Percentiles rank a stretch among this genome's conserved stretches.
Conservation (phyloP, 2,888 invertebrate species). For the Chalcis sispes region DNA sequence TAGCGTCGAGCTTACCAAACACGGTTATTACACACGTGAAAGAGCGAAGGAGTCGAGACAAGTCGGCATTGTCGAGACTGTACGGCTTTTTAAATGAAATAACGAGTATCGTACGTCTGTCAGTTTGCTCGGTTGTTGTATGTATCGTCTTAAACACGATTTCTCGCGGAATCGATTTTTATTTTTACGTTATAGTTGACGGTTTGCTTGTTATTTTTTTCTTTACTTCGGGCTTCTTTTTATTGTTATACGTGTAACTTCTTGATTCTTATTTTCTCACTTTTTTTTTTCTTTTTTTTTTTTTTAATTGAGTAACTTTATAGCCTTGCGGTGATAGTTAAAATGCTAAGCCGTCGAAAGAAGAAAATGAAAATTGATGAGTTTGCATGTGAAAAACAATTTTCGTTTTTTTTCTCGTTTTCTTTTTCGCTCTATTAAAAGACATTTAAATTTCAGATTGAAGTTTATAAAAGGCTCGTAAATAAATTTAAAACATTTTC, state of each 20-base stretch:
- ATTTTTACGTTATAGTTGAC: not conserved
- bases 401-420: too few relatives aligned
- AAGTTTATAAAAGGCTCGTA: too few relatives aligned
- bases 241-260: constrained; percentile 2
- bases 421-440: too few relatives aligned
- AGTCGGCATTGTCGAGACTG: too few relatives aligned
- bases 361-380: too few relatives aligned
- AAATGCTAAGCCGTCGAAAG: not conserved
- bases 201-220: not conserved
- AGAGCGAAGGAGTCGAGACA: not conserved
- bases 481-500: too few relatives aligned
- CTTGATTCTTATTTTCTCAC: constrained; percentile 45
- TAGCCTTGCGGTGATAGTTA: not conserved
- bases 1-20: not conserved
- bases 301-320: too few relatives aligned
- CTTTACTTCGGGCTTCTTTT: not conserved
- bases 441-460: too few relatives aligned
- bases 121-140: constrained; percentile 8
- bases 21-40: constrained; percentile 3
- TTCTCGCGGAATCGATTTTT: constrained; percentile 26
- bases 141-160: not conserved
- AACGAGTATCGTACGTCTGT: constrained; percentile 26
- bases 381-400: too few relatives aligned
- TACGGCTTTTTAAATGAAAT: too few relatives aligned
- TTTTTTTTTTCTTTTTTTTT: not conserved